Conservation (phyloP, 1,140 invertebrate species). For the Phymastichus coffea region DNA sequence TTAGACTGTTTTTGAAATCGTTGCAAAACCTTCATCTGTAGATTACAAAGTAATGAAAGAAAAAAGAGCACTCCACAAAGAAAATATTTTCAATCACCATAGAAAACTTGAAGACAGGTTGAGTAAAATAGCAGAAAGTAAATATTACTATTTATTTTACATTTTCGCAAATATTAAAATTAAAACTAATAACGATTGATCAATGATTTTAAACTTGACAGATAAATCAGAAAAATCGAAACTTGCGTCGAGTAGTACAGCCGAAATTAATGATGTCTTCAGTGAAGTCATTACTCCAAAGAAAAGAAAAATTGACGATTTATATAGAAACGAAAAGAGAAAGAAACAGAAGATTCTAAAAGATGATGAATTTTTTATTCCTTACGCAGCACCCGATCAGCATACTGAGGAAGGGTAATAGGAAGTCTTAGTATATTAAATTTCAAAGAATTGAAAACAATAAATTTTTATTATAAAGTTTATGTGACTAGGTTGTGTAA, state of each 20-base stretch:
- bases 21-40: slow-evolving; percentile 74
- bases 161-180: too few species aligned
- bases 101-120: slow-evolving; percentile 50
- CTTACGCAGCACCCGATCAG: slow-evolving; percentile 81
- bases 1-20: slow-evolving; percentile 94
- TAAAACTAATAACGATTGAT: too few species aligned
- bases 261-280: slow-evolving; percentile 52
- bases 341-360: slow-evolving; percentile 58
- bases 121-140: slow-evolving; percentile 45
- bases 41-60: slow-evolving; percentile 73
- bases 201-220: too few species aligned
- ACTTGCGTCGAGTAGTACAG: slow-evolving; percentile 40
- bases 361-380: slow-evolving; percentile 82
- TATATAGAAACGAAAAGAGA: slow-evolving; percentile 60
- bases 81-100: slow-evolving; percentile 59
- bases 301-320: slow-evolving; percentile 60
- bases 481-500: too few species aligned
- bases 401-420: slow-evolving; percentile 84
- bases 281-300: slow-evolving; percentile 61
- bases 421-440: slow-evolving; percentile 14
- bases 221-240: slow-evolving; percentile 18
- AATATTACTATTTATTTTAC: slow-evolving; percentile 14
- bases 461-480: too few species aligned
- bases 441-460: too few species aligned
- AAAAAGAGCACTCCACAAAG: slow-evolving; percentile 66